phyloP scores from a whole-genome alignment of 2,888 invertebrate species.

The Pollenia angustigena region DNA sequence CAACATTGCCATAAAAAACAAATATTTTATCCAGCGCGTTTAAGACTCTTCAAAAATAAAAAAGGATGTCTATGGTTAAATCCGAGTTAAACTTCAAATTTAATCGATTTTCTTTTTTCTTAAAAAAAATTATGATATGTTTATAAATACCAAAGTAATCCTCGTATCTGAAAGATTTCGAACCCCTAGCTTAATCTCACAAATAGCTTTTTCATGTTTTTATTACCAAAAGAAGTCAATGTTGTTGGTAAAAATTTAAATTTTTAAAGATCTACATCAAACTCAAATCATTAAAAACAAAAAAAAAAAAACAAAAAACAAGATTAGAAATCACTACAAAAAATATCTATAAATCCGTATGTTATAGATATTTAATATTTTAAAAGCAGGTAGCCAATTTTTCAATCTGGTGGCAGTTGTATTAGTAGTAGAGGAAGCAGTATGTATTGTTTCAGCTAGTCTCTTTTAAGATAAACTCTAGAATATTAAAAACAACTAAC shows the following conservation, averaged over 20 bases:
- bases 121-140: too few species aligned
- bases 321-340: neutral
- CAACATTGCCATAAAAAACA: too few species aligned
- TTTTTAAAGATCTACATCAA: constrained; percentile 17
- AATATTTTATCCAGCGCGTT: too few species aligned
- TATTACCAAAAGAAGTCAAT: constrained; percentile 36
- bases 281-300: neutral
- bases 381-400: constrained; percentile 16
- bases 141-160: too few species aligned
- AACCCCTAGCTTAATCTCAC: neutral
- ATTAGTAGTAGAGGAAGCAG: too few species aligned
- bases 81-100: too few species aligned
- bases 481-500: neutral
- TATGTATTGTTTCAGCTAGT: too few species aligned
- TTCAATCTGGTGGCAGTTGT: neutral
- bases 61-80: too few species aligned
- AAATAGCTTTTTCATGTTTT: constrained; percentile 24
- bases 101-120: too few species aligned
- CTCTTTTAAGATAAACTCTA: too few species aligned
- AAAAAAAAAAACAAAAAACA: neutral
- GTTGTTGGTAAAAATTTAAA: constrained; percentile 11
- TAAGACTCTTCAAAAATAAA: too few species aligned
- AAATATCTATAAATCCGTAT: neutral
- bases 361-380: constrained; percentile 31
- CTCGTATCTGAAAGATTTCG: neutral